Evolutionary conservation across 1,140 invertebrate species (phyloP).

Genomic region (Heterodera carotae): DNA sequence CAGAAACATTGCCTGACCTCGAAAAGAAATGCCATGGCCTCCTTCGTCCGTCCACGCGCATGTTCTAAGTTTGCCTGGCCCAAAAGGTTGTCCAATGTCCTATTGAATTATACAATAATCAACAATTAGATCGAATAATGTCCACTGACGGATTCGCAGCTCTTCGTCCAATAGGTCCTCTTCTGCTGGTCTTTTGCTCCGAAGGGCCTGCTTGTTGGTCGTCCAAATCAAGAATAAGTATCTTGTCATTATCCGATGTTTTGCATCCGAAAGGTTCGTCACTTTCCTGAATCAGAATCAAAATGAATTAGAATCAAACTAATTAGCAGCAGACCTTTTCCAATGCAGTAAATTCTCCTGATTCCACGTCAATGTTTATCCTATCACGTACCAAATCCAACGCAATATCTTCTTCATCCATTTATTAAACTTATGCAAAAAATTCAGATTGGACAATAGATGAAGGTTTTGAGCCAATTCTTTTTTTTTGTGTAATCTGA

Average conservation of each 20-base stretch:
- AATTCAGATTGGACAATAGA: too few relatives aligned
- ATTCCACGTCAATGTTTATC: constrained; percentile 31
- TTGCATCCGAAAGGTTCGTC: not conserved
- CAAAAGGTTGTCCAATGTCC: constrained; percentile 51
- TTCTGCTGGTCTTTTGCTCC: constrained; percentile 7
- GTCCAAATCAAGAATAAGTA: constrained; percentile 10
- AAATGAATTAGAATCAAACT: not conserved
- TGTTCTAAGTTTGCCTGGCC: constrained; percentile 61
- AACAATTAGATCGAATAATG: constrained; percentile 8
- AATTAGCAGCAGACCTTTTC: constrained; percentile 2
- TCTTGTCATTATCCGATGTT: not conserved
- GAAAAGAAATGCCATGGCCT: constrained; percentile 52
- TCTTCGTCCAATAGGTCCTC: constrained; percentile 3
- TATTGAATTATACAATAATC: constrained; percentile 7
- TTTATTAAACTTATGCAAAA: too few relatives aligned
- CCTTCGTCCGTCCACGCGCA: constrained; percentile 44
- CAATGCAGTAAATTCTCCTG: constrained; percentile 24
- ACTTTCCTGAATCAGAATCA: not conserved
- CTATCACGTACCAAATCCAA: constrained; percentile 26
- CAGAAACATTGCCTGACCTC: constrained; percentile 39
- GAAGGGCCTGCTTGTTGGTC: constrained; percentile 21
- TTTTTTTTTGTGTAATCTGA: too few relatives aligned
- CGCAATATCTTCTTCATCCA: constrained; percentile 25
- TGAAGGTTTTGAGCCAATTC: too few relatives aligned
- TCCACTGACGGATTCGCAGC: constrained; percentile 13